A percentile compares a stretch with the other conserved stretches of the same genome.
phyloP scores from a whole-genome alignment of 2,797 vertebrate genomes.

The Chrosomus eos region DNA sequence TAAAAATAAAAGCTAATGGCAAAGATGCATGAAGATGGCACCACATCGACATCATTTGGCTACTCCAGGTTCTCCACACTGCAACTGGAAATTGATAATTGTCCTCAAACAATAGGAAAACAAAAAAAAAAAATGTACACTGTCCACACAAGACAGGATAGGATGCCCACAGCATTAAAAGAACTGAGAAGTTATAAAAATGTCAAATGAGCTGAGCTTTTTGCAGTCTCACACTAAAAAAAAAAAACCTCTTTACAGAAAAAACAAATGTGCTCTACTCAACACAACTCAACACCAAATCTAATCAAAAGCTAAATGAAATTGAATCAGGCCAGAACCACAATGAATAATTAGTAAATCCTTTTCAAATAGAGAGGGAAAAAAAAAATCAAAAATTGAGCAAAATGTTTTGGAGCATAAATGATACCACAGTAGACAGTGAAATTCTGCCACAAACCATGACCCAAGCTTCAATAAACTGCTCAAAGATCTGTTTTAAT shows the following conservation, averaged over 20 bases:
- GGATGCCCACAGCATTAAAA: neutral
- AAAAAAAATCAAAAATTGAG: neutral
- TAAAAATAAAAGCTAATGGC: neutral
- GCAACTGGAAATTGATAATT: slow-evolving; percentile 18
- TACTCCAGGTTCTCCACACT: slow-evolving; percentile 14
- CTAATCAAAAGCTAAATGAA: neutral
- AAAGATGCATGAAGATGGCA: slow-evolving; percentile 42
- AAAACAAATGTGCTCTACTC: neutral
- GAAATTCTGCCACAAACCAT: slow-evolving; percentile 33
- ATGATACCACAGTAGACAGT: slow-evolving; percentile 26
- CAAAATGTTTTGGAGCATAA: slow-evolving; percentile 1
- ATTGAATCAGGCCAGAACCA: slow-evolving; percentile 23
- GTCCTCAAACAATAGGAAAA: slow-evolving; percentile 4
- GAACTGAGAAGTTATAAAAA: neutral
- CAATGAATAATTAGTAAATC: neutral
- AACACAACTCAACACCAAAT: neutral
- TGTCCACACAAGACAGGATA: slow-evolving; percentile 2
- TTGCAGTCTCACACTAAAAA: neutral
- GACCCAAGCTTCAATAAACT: slow-evolving; percentile 14
- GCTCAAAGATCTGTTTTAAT: neutral
- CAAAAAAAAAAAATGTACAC: neutral
- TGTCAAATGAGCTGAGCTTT: too few species aligned
- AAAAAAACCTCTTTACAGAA: neutral
- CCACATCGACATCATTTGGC: slow-evolving; percentile 26
- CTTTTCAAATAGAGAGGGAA: neutral